phyloP scores from a whole-genome alignment of 2,113 vertebrate species.

The Callocephalon fimbriatum region DNA sequence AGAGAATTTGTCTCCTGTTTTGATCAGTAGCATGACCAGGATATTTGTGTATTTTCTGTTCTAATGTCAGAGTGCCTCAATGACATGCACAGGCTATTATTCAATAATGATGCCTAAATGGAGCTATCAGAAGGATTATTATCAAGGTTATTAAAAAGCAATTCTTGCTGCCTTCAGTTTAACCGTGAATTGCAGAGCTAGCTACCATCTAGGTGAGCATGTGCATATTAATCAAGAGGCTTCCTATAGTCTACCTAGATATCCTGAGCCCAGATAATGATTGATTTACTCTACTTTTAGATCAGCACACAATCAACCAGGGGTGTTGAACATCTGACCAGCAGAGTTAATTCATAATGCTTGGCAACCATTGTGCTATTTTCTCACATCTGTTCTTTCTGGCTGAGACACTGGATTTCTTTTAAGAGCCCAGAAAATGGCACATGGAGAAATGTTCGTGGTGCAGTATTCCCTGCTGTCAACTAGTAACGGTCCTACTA shows the following conservation, averaged over 20 bases:
- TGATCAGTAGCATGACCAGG: slow-evolving; percentile 19
- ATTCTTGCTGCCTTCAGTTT: slow-evolving; percentile 56
- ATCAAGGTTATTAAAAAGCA: slow-evolving; percentile 71
- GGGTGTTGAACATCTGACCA: slow-evolving; percentile 58
- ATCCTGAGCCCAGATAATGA: slow-evolving; percentile 48
- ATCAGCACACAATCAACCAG: slow-evolving; percentile 13
- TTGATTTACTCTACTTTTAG: slow-evolving; percentile 28
- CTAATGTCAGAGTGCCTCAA: slow-evolving; percentile 12
- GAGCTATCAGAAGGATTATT: slow-evolving; percentile 61
- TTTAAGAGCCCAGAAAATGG: slow-evolving; percentile 37
- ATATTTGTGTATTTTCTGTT: slow-evolving; percentile 48
- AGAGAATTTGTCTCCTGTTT: slow-evolving; percentile 21
- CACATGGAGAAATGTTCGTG: neutral
- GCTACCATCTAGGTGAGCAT: slow-evolving; percentile 53
- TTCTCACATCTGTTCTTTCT: slow-evolving; percentile 59
- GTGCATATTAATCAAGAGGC: slow-evolving; percentile 68
- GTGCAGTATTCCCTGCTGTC: neutral
- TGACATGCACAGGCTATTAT: slow-evolving; percentile 30
- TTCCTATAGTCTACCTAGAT: slow-evolving; percentile 51
- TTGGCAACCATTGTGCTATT: slow-evolving; percentile 43
- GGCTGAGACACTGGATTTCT: slow-evolving; percentile 11
- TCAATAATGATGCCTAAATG: slow-evolving; percentile 59
- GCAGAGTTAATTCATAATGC: slow-evolving; percentile 32
- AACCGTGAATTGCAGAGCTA: slow-evolving; percentile 34
- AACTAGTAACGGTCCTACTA: neutral